Conservation (phyloP, 2,797 vertebrate species). For the Megalops cyprinoides region DNA sequence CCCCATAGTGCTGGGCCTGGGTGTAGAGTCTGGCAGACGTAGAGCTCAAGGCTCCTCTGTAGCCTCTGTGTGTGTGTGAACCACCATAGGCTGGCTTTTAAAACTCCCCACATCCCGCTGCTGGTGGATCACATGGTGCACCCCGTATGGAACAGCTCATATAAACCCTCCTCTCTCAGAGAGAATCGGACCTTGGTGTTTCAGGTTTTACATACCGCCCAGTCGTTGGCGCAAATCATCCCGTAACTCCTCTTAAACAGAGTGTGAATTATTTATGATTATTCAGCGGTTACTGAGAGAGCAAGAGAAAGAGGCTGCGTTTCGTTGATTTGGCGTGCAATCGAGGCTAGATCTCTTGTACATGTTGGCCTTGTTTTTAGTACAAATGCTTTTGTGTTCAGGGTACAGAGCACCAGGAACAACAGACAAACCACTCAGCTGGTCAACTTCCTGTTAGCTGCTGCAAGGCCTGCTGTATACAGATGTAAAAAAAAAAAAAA, state of each 20-base stretch:
- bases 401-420: conserved; percentile 68
- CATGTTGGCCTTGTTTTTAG: conserved; percentile 67
- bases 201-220: neutral
- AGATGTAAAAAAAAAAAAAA: neutral
- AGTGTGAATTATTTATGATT: neutral
- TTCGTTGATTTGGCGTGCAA: neutral
- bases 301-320: neutral
- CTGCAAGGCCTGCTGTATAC: neutral
- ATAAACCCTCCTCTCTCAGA: neutral
- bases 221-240: neutral
- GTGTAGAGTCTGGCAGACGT: neutral
- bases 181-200: neutral
- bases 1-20: no score
- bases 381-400: conserved; percentile 60
- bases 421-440: conserved; percentile 67
- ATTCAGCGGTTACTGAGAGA: neutral
- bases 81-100: neutral
- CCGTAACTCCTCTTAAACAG: neutral
- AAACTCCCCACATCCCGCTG: neutral
- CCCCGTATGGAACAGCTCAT: neutral
- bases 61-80: neutral
- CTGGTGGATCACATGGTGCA: neutral
- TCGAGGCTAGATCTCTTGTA: no score
- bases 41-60: neutral
- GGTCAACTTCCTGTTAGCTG: conserved; percentile 58